Conservation (phyloP, 2,888 invertebrate species). For the Epistrophella euchroma region DNA sequence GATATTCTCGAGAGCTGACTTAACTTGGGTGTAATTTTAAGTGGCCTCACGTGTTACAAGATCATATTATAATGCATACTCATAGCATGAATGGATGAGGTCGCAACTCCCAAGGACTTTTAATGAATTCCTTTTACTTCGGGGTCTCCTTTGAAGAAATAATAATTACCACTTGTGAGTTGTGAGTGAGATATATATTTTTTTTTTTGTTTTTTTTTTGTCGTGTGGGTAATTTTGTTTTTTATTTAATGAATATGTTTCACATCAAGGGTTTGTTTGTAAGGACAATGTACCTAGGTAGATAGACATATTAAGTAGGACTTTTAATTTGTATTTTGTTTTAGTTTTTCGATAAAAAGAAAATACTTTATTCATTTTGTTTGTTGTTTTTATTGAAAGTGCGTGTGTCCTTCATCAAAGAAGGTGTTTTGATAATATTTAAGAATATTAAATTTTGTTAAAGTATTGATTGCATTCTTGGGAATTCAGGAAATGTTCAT, state of each 20-base stretch:
- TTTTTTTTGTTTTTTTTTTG: background rate
- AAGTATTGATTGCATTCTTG: too few relatives aligned
- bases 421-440: too few relatives aligned
- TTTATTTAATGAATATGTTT: slow-evolving; percentile 6
- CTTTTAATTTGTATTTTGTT: slow-evolving; percentile 1
- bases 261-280: background rate
- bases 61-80: slow-evolving; percentile 16
- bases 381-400: background rate
- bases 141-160: slow-evolving; percentile 53
- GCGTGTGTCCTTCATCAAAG: background rate
- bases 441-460: background rate
- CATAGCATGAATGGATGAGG: slow-evolving; percentile 15
- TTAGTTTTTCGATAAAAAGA: background rate
- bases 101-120: slow-evolving; percentile 62
- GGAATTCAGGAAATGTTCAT: too few relatives aligned
- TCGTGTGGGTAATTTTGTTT: slow-evolving; percentile 37
- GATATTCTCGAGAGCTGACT: slow-evolving; percentile 17
- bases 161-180: slow-evolving; percentile 61
- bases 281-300: background rate
- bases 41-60: slow-evolving; percentile 67
- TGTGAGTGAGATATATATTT: slow-evolving; percentile 30
- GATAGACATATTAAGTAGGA: background rate
- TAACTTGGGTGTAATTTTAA: slow-evolving; percentile 53
- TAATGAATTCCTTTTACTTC: slow-evolving; percentile 48
- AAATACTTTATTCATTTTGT: background rate